A percentile compares a stretch with the other conserved stretches of the same genome.
These are phyloP conservation scores for Crambe crambe DNA, from an alignment of 37 sponge, comb jelly and placozoan species.

Conservation along the genomic window DNA sequence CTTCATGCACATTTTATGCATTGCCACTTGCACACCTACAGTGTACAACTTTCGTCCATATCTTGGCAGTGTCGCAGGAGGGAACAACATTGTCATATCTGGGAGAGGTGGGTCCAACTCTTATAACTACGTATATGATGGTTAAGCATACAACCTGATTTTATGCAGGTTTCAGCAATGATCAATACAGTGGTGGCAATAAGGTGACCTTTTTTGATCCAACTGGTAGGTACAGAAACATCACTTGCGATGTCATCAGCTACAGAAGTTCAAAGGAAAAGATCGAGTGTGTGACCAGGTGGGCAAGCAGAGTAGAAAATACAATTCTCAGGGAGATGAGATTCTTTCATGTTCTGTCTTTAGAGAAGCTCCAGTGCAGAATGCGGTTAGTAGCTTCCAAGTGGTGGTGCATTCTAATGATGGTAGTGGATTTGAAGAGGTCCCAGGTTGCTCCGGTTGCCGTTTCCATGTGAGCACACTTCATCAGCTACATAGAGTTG, in stretches of 20 bases:
- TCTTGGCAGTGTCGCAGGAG: constrained; percentile 43
- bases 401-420: not conserved
- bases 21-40: too few relatives aligned
- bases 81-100: constrained; percentile 2
- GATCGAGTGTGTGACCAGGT: constrained; percentile 75
- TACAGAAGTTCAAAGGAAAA: constrained; percentile 43
- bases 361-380: not conserved
- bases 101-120: too few relatives aligned
- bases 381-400: not conserved
- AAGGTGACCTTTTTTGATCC: constrained; percentile 39
- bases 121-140: too few relatives aligned
- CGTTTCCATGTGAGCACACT: not conserved
- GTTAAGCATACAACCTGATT: too few relatives aligned
- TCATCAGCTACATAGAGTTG: too few relatives aligned
- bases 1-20: too few relatives aligned
- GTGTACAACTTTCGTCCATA: constrained; percentile 12
- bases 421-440: not conserved
- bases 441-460: constrained; percentile 1
- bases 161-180: constrained; percentile 57
- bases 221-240: constrained; percentile 11
- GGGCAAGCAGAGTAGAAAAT: too few relatives aligned
- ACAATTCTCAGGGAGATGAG: too few relatives aligned
- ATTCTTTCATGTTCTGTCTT: too few relatives aligned
- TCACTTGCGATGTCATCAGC: constrained; percentile 61
- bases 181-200: constrained; percentile 65